phyloP scores from a whole-genome alignment of 2,113 vertebrate species.

The Anas platyrhynchos region DNA sequence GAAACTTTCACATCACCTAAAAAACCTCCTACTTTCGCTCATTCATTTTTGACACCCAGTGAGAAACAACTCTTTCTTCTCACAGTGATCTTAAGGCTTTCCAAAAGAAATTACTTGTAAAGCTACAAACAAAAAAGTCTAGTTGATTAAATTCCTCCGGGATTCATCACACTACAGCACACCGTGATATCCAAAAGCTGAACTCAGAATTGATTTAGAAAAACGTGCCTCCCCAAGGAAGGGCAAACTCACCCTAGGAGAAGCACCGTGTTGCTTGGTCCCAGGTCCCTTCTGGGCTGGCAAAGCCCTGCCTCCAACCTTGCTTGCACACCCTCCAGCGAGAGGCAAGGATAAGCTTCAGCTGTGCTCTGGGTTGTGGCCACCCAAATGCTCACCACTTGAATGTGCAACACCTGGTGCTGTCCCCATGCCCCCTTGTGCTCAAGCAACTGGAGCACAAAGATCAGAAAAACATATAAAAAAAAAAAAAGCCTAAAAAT shows the following conservation, averaged over 20 bases:
- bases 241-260: fast-evolving
- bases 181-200: not conserved
- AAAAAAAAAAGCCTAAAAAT: not conserved
- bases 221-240: not conserved
- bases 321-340: fast-evolving
- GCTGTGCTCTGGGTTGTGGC: fast-evolving
- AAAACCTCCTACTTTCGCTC: not conserved
- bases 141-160: not conserved
- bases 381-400: fast-evolving
- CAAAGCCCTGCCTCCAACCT: not conserved
- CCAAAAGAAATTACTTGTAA: not conserved
- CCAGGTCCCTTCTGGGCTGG: not conserved
- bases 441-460: not conserved
- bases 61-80: not conserved
- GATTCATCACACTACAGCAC: not conserved
- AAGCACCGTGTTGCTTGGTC: not conserved
- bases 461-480: not conserved
- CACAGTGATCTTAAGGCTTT: not conserved
- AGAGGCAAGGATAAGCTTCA: not conserved
- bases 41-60: not conserved
- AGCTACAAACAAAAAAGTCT: not conserved
- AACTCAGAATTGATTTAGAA: not conserved
- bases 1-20: not conserved
- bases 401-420: not conserved
- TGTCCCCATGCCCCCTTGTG: not conserved